These are phyloP conservation scores for Tyrophagus putrescentiae DNA, from an alignment of 1,140 invertebrate genomes.

Conservation along the genomic window DNA sequence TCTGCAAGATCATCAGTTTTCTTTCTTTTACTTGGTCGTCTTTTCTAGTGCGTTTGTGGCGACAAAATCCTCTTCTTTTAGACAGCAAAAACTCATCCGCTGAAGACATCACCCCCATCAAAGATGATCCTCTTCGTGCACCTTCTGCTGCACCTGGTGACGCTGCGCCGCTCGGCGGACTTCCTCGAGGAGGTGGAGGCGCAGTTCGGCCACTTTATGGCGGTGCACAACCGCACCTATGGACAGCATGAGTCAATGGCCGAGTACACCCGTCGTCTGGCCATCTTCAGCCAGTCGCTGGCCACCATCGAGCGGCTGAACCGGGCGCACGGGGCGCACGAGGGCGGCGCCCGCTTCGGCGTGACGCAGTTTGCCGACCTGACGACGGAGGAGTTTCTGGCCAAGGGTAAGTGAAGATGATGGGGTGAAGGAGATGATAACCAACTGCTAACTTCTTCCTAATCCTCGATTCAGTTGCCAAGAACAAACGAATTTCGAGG, in stretches of 20 bases:
- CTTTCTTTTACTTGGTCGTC: no score
- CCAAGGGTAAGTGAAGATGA: slow-evolving; percentile 23
- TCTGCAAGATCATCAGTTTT: no score
- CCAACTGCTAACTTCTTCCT: neutral
- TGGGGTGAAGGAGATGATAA: neutral
- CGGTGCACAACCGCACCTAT: no score
- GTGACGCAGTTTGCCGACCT: slow-evolving; percentile 57
- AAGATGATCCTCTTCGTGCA: slow-evolving; percentile 9
- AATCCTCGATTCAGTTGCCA: neutral
- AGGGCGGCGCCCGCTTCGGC: slow-evolving; percentile 49
- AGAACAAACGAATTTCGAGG: slow-evolving; percentile 13
- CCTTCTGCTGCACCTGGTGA: neutral
- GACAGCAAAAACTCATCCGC: no score
- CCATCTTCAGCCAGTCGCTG: slow-evolving; percentile 48
- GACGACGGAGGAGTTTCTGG: slow-evolving; percentile 50
- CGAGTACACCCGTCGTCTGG: slow-evolving; percentile 44
- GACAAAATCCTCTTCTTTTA: no score
- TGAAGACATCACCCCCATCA: no score
- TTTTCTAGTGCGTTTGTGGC: no score
- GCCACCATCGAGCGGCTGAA: slow-evolving; percentile 47
- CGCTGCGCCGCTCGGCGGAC: slow-evolving; percentile 12
- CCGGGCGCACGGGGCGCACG: slow-evolving; percentile 36
- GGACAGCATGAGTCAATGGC: no score
- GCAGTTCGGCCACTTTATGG: slow-evolving; percentile 45
- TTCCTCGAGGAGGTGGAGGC: slow-evolving; percentile 20